Evolutionary conservation across 2,888 invertebrate species (phyloP).

Genomic region (Cryptus armator): DNA sequence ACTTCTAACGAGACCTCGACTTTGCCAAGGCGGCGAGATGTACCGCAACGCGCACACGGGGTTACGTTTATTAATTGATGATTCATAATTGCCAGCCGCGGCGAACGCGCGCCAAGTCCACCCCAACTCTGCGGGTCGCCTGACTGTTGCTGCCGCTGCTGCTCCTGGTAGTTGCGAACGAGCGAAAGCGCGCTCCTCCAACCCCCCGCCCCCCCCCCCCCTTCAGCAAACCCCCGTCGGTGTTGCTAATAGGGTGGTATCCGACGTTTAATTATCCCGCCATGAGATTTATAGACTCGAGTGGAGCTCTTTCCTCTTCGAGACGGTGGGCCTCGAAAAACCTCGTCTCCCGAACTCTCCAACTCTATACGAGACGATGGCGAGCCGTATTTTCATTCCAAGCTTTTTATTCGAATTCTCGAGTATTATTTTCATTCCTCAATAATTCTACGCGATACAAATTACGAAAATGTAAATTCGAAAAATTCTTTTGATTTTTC

Average conservation of each 20-base stretch:
- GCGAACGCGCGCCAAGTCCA: conserved; percentile 33
- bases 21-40: not conserved
- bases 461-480: too few relatives aligned
- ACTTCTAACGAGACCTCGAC: not conserved
- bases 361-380: conserved; percentile 41
- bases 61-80: conserved; percentile 79
- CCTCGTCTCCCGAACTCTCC: conserved; percentile 11
- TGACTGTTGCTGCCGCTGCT: conserved; percentile 71
- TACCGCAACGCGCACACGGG: conserved; percentile 43
- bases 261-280: conserved; percentile 79
- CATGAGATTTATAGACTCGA: conserved; percentile 76
- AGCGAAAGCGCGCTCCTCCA: conserved; percentile 35
- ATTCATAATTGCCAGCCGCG: conserved; percentile 79
- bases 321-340: conserved; percentile 41
- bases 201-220: conserved; percentile 6
- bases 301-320: conserved; percentile 54
- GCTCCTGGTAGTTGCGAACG: conserved; percentile 70
- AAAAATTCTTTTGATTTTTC: too few relatives aligned
- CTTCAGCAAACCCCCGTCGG: conserved; percentile 55
- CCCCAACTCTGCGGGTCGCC: conserved; percentile 40
- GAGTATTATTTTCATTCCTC: not conserved
- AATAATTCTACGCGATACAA: too few relatives aligned
- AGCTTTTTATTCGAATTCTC: not conserved
- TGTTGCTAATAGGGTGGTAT: conserved; percentile 78
- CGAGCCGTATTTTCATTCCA: not conserved